Conservation (phyloP, 1,140 invertebrate genomes). For the Drosophila teissieri region DNA sequence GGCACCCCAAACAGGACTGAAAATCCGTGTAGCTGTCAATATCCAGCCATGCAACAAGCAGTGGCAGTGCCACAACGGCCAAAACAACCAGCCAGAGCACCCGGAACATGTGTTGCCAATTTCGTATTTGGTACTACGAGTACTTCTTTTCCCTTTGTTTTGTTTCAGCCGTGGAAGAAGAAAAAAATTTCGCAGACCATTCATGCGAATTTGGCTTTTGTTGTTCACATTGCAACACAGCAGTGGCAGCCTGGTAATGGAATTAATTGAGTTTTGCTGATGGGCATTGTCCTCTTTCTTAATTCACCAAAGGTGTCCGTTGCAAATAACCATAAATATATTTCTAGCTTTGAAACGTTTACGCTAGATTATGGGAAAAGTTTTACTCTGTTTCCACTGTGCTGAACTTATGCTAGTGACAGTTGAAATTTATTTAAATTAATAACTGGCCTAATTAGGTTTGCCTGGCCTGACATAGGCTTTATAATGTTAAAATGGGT, state of each 20-base stretch:
- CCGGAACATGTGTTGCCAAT: slow-evolving; percentile 69
- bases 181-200: slow-evolving; percentile 33
- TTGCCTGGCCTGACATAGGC: background rate
- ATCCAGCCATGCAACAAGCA: slow-evolving; percentile 62
- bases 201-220: slow-evolving; percentile 55
- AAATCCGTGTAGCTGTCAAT: slow-evolving; percentile 69
- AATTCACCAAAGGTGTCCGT: background rate
- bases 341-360: background rate
- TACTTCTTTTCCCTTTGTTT: slow-evolving; percentile 16
- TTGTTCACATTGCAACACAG: slow-evolving; percentile 22
- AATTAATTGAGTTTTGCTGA: slow-evolving; percentile 31
- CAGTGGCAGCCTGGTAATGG: slow-evolving; percentile 12
- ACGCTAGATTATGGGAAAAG: background rate
- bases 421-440: background rate
- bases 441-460: background rate
- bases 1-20: slow-evolving; percentile 30
- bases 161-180: slow-evolving; percentile 11
- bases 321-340: slow-evolving; percentile 9
- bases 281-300: background rate
- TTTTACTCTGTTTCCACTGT: slow-evolving; percentile 1
- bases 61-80: slow-evolving; percentile 27
- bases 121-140: slow-evolving; percentile 25
- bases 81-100: slow-evolving; percentile 61
- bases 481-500: no score
- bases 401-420: background rate